Evolutionary conservation across 37 sponge, comb jelly and placozoan species (phyloP).

Genomic region (Hexactinellida sp.): DNA sequence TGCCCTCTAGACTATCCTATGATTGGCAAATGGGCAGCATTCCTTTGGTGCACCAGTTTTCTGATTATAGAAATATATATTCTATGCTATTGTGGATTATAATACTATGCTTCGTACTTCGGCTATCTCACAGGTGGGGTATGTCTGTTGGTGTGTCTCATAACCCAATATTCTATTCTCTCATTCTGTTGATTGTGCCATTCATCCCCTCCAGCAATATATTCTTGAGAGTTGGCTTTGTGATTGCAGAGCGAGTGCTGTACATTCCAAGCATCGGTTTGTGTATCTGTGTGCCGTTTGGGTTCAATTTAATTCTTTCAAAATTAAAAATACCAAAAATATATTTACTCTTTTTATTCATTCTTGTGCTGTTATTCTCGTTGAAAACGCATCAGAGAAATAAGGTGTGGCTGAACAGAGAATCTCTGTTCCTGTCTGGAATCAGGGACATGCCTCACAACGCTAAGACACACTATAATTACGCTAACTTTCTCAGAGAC

Average conservation of each 20-base stretch:
- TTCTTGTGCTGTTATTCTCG: constrained; percentile 28
- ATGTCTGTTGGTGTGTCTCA: neutral
- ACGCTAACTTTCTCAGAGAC: constrained; percentile 80
- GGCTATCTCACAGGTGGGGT: neutral
- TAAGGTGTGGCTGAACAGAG: constrained; percentile 49
- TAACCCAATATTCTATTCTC: neutral
- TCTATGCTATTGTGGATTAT: constrained; percentile 25
- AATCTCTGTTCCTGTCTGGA: constrained; percentile 65
- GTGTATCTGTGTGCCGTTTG: neutral
- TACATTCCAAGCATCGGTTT: constrained; percentile 51
- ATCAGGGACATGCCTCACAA: constrained; percentile 54
- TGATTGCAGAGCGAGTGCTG: constrained; percentile 69
- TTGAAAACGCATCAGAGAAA: constrained; percentile 49
- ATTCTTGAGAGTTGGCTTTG: constrained; percentile 59
- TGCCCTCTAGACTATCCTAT: constrained; percentile 52
- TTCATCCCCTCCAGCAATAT: constrained; percentile 66
- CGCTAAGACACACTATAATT: constrained; percentile 81
- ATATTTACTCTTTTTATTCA: neutral
- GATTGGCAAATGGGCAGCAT: constrained; percentile 91
- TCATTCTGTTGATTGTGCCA: constrained; percentile 36
- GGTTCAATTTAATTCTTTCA: neutral
- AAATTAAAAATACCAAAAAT: neutral
- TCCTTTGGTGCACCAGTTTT: constrained; percentile 49
- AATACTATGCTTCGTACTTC: constrained; percentile 16
- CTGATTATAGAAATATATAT: constrained; percentile 43